These are phyloP conservation scores for Lepidurus couesii DNA, from an alignment of 1,140 invertebrate genomes.

Conservation along the genomic window DNA sequence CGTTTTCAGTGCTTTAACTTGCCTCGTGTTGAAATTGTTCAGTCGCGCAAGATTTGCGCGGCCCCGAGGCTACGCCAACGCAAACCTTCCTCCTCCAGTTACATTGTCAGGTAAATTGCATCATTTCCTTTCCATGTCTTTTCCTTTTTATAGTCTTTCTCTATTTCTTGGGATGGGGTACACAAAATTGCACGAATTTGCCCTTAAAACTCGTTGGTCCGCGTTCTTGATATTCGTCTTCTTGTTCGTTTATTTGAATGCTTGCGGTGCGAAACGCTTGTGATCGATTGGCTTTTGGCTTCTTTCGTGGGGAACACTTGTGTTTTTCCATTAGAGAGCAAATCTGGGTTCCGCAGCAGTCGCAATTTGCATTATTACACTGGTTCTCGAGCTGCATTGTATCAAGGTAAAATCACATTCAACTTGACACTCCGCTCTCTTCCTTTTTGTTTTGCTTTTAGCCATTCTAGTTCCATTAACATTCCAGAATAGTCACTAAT, in stretches of 20 bases:
- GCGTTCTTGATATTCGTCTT: slow-evolving; percentile 1
- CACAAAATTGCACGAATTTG: neutral
- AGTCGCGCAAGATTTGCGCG: slow-evolving; percentile 61
- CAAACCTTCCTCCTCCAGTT: slow-evolving; percentile 64
- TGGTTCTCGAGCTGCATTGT: slow-evolving; percentile 8
- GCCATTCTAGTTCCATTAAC: too few relatives aligned
- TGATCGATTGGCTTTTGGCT: slow-evolving; percentile 21
- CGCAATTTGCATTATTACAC: slow-evolving; percentile 19
- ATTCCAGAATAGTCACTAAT: too few relatives aligned
- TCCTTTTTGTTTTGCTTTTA: neutral
- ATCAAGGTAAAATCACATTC: slow-evolving; percentile 10
- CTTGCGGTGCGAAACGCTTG: slow-evolving; percentile 8
- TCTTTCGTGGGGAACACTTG: slow-evolving; percentile 9
- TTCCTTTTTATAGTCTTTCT: neutral
- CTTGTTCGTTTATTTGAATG: slow-evolving; percentile 18
- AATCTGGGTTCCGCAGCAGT: slow-evolving; percentile 17
- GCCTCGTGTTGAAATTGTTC: slow-evolving; percentile 77
- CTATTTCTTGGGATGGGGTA: neutral
- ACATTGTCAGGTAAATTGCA: neutral
- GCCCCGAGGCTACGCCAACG: slow-evolving; percentile 70
- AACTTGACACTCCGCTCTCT: neutral
- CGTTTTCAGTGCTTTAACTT: slow-evolving; percentile 71
- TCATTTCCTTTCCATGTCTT: neutral
- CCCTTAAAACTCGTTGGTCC: neutral
- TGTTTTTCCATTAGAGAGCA: slow-evolving; percentile 19